Conservation (phyloP, 2,113 vertebrate genomes). For the Stomatorhinus ivindoensis region DNA sequence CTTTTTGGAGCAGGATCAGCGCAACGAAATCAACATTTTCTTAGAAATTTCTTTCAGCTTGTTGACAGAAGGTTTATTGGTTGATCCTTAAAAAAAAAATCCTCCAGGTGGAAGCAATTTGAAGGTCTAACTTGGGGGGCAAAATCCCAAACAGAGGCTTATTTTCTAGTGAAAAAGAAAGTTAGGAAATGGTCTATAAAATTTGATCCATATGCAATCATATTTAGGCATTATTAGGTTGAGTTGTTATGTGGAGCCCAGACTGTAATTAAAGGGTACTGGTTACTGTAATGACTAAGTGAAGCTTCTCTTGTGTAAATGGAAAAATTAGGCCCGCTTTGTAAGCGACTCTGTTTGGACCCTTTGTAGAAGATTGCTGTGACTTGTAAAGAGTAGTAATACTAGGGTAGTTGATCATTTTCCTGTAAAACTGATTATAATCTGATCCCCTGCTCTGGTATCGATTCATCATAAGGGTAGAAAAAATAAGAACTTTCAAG, state of each 20-base stretch:
- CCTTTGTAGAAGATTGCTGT: background rate
- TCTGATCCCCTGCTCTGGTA: background rate
- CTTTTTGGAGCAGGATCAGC: background rate
- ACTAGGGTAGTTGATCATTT: background rate
- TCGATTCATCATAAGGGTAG: background rate
- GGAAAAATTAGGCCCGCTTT: background rate
- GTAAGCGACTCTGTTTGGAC: background rate
- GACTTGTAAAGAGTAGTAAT: background rate
- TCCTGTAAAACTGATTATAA: background rate
- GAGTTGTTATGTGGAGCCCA: background rate
- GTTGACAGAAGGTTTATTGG: background rate
- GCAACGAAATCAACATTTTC: background rate
- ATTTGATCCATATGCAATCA: background rate
- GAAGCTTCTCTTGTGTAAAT: background rate
- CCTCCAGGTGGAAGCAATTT: constrained; percentile 2
- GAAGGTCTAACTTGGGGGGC: background rate
- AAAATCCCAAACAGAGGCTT: background rate
- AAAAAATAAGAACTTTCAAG: background rate
- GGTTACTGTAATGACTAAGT: background rate
- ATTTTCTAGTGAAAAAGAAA: background rate
- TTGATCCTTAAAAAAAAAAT: background rate
- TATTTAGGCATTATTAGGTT: background rate
- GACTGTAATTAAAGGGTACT: background rate
- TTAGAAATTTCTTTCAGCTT: background rate
- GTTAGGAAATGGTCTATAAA: background rate